phyloP scores from a whole-genome alignment of 2,888 invertebrate species.

The Hyposoter didymator region DNA sequence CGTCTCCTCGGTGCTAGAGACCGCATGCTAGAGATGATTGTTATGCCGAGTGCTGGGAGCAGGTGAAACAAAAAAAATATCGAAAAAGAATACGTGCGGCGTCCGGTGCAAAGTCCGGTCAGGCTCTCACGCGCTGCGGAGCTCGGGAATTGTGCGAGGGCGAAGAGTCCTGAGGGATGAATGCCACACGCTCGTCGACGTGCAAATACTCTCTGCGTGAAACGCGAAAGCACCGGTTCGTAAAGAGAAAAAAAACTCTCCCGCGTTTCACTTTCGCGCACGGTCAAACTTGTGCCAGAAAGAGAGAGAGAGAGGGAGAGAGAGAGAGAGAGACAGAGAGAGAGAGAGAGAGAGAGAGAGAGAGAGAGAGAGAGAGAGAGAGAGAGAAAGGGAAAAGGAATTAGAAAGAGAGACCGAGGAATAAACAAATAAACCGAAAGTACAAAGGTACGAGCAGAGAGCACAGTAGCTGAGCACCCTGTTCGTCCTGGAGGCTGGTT shows the following conservation, averaged over 20 bases:
- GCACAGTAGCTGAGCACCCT: conserved; percentile 34
- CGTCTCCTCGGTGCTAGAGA: neutral
- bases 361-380: neutral
- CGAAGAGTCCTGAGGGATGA: conserved; percentile 67
- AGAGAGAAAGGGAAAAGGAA: neutral
- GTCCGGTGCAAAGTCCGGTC: conserved; percentile 50
- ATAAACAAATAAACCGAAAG: conserved; percentile 67
- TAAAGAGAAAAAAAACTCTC: conserved; percentile 53
- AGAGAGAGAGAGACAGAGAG: neutral
- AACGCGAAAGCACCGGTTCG: conserved; percentile 60
- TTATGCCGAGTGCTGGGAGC: conserved; percentile 43
- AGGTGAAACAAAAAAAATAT: conserved; percentile 33
- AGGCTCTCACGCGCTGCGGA: conserved; percentile 48
- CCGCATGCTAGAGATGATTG: conserved; percentile 54
- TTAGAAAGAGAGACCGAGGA: conserved; percentile 25
- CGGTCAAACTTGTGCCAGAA: conserved; percentile 13
- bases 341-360: neutral
- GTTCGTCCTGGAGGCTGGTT: conserved; percentile 32
- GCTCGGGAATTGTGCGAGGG: conserved; percentile 43
- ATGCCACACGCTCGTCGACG: conserved; percentile 62
- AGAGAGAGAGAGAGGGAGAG: neutral
- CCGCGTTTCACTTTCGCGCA: conserved; percentile 32
- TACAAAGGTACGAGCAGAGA: conserved; percentile 62
- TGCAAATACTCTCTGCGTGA: conserved; percentile 65
- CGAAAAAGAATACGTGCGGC: conserved; percentile 52